These are phyloP conservation scores for Nephotettix cincticeps DNA, from an alignment of 1,140 invertebrate genomes.

Conservation along the genomic window DNA sequence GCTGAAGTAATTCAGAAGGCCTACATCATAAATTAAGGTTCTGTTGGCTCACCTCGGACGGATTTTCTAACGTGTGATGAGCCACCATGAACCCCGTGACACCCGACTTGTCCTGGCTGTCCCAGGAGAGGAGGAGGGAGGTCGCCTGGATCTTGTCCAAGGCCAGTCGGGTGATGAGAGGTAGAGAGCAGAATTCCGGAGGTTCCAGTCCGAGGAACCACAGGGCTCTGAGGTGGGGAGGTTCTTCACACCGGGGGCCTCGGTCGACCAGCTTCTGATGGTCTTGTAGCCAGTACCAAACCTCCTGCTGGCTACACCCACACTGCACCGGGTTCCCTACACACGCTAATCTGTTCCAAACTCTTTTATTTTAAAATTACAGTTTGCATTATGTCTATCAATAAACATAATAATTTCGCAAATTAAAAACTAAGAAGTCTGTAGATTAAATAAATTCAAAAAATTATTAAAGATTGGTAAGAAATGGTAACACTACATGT, in stretches of 20 bases:
- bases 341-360: too few relatives aligned
- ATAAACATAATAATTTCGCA: too few relatives aligned
- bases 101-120: constrained; percentile 77
- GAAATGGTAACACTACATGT: too few relatives aligned
- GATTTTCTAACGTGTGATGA: constrained; percentile 72
- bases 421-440: too few relatives aligned
- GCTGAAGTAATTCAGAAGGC: too few relatives aligned
- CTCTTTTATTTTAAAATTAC: too few relatives aligned
- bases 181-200: not conserved
- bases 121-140: not conserved
- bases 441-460: too few relatives aligned
- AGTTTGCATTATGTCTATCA: too few relatives aligned
- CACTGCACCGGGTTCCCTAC: constrained; percentile 41
- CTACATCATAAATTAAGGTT: too few relatives aligned
- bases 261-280: not conserved
- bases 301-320: constrained; percentile 8
- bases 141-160: not conserved
- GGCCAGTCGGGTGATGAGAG: not conserved
- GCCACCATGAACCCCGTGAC: constrained; percentile 82
- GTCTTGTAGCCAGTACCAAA: not conserved
- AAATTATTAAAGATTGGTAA: too few relatives aligned
- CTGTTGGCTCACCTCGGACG: constrained; percentile 51
- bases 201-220: constrained; percentile 2
- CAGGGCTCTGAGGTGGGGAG: not conserved
- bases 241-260: not conserved